Evolutionary conservation across 2,797 vertebrate genomes (phyloP).

Genomic region (Cheirogaleus major): DNA sequence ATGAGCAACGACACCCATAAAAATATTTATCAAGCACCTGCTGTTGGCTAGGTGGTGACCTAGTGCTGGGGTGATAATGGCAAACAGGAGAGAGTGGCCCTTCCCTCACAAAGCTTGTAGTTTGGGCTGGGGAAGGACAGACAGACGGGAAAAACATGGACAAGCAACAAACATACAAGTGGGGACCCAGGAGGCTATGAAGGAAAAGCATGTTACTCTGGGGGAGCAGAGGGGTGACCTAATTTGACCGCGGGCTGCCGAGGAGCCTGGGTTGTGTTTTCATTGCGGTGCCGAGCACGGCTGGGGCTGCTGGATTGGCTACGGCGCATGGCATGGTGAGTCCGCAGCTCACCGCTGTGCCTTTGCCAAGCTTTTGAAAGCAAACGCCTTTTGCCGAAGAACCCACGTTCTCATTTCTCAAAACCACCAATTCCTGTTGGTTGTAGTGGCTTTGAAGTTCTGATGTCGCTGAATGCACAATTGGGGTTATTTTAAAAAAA

Average conservation of each 20-base stretch:
- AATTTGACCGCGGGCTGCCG: background rate
- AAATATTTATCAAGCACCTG: background rate
- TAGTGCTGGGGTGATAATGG: background rate
- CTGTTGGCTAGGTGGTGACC: background rate
- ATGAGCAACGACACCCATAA: background rate
- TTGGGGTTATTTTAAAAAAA: background rate
- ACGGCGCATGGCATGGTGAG: accelerated
- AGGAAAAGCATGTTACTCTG: accelerated
- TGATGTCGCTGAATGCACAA: background rate
- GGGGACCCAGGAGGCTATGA: background rate
- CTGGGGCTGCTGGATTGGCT: background rate
- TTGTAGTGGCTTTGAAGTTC: background rate
- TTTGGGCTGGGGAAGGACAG: background rate
- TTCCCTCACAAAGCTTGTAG: background rate
- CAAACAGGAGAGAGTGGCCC: background rate
- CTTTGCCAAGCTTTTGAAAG: background rate
- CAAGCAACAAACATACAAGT: background rate
- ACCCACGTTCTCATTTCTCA: background rate
- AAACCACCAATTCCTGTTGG: background rate
- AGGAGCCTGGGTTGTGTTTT: background rate
- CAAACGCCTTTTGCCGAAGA: background rate
- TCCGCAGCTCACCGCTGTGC: background rate
- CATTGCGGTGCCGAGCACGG: too few relatives aligned
- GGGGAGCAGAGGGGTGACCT: background rate
- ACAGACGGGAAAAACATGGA: too few relatives aligned